phyloP scores from a whole-genome alignment of 2,797 vertebrate genomes.

The Lagodon rhomboides region DNA sequence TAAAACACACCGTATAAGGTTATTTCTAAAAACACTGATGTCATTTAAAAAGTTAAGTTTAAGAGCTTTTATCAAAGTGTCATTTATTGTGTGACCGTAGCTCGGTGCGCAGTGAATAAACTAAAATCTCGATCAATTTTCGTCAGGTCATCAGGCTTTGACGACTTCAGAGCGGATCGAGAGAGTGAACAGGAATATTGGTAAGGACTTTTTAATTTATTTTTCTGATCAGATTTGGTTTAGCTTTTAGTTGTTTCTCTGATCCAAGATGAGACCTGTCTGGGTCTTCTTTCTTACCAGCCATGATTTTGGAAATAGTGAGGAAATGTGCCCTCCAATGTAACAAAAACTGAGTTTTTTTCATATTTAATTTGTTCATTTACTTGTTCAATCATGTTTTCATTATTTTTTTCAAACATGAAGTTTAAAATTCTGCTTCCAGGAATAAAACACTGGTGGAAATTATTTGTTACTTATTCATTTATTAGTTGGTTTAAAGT shows the following conservation, averaged over 20 bases:
- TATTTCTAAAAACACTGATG: not conserved
- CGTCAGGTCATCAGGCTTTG: not conserved
- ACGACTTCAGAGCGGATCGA: slow-evolving; percentile 21
- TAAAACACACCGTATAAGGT: not conserved
- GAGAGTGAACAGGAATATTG: slow-evolving; percentile 40
- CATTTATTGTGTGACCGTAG: not conserved
- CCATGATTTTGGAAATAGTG: too few relatives aligned
- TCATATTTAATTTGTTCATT: not conserved
- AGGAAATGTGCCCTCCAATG: too few relatives aligned
- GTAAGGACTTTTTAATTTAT: slow-evolving; percentile 9
- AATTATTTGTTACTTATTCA: not conserved
- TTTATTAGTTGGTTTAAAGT: not conserved
- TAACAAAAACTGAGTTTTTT: not conserved
- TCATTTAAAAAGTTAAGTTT: not conserved
- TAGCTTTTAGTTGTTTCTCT: not conserved
- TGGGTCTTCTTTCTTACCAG: not conserved
- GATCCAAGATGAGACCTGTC: not conserved
- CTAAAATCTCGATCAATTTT: not conserved
- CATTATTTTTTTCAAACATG: not conserved
- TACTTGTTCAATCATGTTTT: not conserved
- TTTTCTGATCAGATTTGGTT: not conserved
- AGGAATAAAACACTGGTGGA: not conserved
- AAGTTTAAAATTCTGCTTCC: not conserved
- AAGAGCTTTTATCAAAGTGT: not conserved
- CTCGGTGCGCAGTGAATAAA: not conserved